phyloP scores from a whole-genome alignment of 2,888 invertebrate species.

The Eupithecia subumbrata region DNA sequence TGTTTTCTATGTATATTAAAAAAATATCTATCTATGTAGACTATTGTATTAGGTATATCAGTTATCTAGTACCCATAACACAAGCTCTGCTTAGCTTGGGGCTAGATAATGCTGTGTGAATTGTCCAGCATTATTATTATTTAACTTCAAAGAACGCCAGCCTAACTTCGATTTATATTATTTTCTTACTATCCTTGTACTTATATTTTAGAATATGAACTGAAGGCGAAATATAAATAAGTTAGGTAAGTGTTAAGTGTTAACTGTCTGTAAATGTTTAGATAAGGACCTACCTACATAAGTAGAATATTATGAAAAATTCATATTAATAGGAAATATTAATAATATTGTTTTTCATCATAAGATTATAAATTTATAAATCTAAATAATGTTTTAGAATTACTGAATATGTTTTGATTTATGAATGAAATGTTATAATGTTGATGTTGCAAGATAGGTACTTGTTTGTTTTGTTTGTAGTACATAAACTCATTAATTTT shows the following conservation, averaged over 20 bases:
- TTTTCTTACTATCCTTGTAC: constrained; percentile 24
- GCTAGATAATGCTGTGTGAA: no score
- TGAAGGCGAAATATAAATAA: constrained; percentile 26
- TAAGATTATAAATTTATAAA: background rate
- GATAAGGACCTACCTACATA: constrained; percentile 8
- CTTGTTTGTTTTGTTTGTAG: constrained; percentile 25
- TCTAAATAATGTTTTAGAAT: constrained; percentile 26
- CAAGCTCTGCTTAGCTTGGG: no score
- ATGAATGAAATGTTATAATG: constrained; percentile 22
- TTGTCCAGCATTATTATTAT: no score
- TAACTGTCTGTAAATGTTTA: constrained; percentile 34
- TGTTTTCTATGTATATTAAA: no score
- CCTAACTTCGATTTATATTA: constrained; percentile 7
- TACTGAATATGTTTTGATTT: constrained; percentile 33
- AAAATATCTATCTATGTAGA: no score
- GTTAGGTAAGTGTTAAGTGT: constrained; percentile 31
- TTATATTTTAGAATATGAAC: constrained; percentile 19
- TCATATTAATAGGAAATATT: no score
- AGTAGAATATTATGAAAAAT: constrained; percentile 25
- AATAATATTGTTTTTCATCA: constrained; percentile 17
- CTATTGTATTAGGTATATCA: no score
- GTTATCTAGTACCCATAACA: no score
- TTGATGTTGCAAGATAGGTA: constrained; percentile 23
- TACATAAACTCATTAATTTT: constrained; percentile 34
- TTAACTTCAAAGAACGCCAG: background rate